Evolutionary conservation across 2,113 vertebrate species (phyloP), one percentile per base, ranked within the genome.

Genomic region (Takifugu flavidus): DNA sequence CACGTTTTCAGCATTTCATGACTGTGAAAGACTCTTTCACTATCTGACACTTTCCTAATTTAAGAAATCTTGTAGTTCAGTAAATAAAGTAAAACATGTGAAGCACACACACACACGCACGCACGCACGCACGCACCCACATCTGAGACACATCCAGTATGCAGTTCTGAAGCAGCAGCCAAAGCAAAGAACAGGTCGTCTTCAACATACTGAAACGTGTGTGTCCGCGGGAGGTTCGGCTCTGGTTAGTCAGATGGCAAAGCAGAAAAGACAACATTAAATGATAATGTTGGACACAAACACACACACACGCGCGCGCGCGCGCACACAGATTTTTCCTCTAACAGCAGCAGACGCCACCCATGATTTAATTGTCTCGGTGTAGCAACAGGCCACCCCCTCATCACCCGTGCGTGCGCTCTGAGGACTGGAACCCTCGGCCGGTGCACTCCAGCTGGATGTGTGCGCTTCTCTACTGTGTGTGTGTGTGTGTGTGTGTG

Each of bases 281-380:
- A 80, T 76, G 79, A 83, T 76, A 77, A 85, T 80, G 82, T 65
- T 89, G 82, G 76, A 84, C 78, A 55, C 61, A 61, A 59, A n/a
- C 27, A 51, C 69, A 26, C 52, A 60, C 50, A 39, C 49, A 44
- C 56, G 65, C 74, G 39, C 44, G 64, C 47, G 44, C 53, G 57
- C 26, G 71, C 27, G 62, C 53, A 62, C 8, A 77, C 55, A 72
- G 34, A 81, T 53, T 72, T 67, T 70, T 51, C 50, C 57, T 52
- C 46, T 72, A 79, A 85, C 65, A 69, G 59, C 58, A 55, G 59
- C 66, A 80, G 77, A 85, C 69, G 64, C 78, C 70, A 69, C 58
- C 49, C 31, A 27, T 73, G 67, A 86, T 82, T 84, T 68, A 68
- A 83, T 72, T 54, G 70, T 52, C 50, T 62, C 49, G 55, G 46